Conservation (phyloP, 2,888 invertebrate species). For the Leptinotarsa juncta region DNA sequence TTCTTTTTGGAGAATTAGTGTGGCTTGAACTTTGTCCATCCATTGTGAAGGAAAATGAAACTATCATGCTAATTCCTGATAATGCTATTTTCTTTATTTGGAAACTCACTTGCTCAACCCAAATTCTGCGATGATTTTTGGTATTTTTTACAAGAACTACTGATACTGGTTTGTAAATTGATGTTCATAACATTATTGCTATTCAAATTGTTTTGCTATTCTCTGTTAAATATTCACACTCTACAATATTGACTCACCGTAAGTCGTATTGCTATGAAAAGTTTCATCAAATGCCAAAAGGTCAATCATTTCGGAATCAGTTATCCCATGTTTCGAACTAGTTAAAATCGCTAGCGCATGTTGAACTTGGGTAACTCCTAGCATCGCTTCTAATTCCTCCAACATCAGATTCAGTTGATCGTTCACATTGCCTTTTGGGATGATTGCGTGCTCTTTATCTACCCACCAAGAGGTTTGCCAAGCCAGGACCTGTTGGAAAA, state of each 20-base stretch:
- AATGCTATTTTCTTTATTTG: no score
- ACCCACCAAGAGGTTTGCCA: slow-evolving; percentile 74
- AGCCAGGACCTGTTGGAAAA: slow-evolving; percentile 67
- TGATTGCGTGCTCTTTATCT: slow-evolving; percentile 69
- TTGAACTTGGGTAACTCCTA: slow-evolving; percentile 75
- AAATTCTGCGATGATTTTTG: no score
- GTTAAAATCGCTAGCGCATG: slow-evolving; percentile 79
- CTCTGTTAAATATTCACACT: no score
- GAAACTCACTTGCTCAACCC: no score
- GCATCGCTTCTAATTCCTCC: slow-evolving; percentile 75
- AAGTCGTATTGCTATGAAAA: slow-evolving; percentile 74
- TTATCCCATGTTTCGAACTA: slow-evolving; percentile 81
- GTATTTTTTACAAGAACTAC: no score
- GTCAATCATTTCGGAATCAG: slow-evolving; percentile 84
- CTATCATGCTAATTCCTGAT: no score
- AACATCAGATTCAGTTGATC: slow-evolving; percentile 77
- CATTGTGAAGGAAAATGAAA: no score
- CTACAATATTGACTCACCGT: slow-evolving; percentile 66
- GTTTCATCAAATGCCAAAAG: slow-evolving; percentile 73
- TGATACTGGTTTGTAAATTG: no score
- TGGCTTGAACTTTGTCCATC: no score
- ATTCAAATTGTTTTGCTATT: no score
- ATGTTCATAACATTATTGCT: no score
- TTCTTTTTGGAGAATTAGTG: no score
- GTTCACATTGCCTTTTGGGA: slow-evolving; percentile 69